phyloP scores from a whole-genome alignment of 2,888 invertebrate species.

The Agrochola lota region DNA sequence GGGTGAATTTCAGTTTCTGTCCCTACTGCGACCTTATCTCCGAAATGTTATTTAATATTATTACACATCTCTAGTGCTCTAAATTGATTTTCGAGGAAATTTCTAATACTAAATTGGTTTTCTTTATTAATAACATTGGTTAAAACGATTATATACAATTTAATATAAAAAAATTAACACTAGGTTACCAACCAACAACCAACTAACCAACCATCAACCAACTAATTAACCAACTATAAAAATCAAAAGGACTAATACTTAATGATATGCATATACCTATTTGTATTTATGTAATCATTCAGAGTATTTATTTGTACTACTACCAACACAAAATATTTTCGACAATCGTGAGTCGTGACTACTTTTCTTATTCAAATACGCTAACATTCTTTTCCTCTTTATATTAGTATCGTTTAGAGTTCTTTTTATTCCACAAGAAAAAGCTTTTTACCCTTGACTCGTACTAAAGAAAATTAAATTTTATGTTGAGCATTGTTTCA shows the following conservation, averaged over 20 bases:
- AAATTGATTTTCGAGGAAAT: neutral
- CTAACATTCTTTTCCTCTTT: constrained; percentile 38
- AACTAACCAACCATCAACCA: too few relatives aligned
- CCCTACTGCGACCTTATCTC: neutral
- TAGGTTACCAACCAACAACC: too few relatives aligned
- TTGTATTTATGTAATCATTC: neutral
- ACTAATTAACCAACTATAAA: too few relatives aligned
- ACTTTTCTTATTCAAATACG: constrained; percentile 40
- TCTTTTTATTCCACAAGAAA: constrained; percentile 50
- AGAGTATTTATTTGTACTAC: neutral
- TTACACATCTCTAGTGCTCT: neutral
- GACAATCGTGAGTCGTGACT: constrained; percentile 11
- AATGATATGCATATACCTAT: neutral
- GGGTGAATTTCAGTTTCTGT: constrained; percentile 2
- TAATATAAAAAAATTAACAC: too few relatives aligned
- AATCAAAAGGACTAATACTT: neutral
- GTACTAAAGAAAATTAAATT: constrained; percentile 51
- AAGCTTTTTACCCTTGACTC: constrained; percentile 34
- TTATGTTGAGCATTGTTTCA: constrained; percentile 49
- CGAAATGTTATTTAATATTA: constrained; percentile 10
- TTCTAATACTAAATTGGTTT: neutral
- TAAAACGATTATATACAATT: too few relatives aligned
- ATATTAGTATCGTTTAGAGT: constrained; percentile 38
- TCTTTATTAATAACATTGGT: neutral
- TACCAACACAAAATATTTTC: constrained; percentile 16